These are phyloP conservation scores for Drosophila eohydei DNA, from an alignment of 2,888 invertebrate species.

Conservation along the genomic window DNA sequence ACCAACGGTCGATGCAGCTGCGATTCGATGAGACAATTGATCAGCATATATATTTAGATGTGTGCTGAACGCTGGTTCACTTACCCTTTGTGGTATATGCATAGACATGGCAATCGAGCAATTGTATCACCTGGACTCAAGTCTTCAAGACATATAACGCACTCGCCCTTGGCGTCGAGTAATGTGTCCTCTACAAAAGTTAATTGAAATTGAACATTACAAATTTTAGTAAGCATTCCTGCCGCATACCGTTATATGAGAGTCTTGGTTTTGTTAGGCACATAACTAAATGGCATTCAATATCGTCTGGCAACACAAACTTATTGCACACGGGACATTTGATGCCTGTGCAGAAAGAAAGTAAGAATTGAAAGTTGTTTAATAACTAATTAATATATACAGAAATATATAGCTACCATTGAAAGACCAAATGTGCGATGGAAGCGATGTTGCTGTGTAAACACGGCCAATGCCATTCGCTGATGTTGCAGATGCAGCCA, in stretches of 20 bases:
- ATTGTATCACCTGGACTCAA: conserved; percentile 97
- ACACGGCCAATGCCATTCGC: conserved; percentile 89
- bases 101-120: conserved; percentile 99
- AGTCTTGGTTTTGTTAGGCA: conserved; percentile 99
- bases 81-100: conserved; percentile 99
- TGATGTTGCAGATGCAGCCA: conserved; percentile 81
- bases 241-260: conserved; percentile 96
- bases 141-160: conserved; percentile 99
- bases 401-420: conserved; percentile 88
- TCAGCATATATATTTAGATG: neutral
- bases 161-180: conserved; percentile 98
- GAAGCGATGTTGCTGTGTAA: conserved; percentile 94
- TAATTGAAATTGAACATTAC: neutral
- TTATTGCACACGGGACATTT: conserved; percentile 99
- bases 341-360: conserved; percentile 89
- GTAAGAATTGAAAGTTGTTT: neutral
- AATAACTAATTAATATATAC: neutral
- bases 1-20: conserved; percentile 99
- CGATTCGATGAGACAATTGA: conserved; percentile 66
- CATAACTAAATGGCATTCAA: conserved; percentile 99
- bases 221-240: neutral
- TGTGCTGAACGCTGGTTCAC: neutral
- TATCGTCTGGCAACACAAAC: conserved; percentile 98
- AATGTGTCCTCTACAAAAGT: conserved; percentile 95
- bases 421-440: conserved; percentile 96